Conservation (phyloP, 2,888 invertebrate genomes). For the Rhagium mordax region DNA sequence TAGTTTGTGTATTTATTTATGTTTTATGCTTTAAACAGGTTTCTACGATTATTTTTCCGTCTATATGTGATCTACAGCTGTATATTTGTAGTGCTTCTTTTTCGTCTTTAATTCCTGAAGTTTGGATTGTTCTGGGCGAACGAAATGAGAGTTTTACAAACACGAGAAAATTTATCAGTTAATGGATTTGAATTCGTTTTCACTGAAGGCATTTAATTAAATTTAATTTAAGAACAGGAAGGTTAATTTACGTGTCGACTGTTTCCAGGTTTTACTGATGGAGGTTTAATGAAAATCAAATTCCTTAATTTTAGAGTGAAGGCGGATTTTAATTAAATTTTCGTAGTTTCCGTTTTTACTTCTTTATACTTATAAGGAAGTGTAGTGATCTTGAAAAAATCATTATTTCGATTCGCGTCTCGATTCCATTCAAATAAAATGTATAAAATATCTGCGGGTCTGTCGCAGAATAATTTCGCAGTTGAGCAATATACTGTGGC, state of each 20-base stretch:
- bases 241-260: background rate
- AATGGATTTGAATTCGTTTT: conserved; percentile 38
- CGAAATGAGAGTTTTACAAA: conserved; percentile 47
- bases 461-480: too few species aligned
- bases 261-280: background rate
- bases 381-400: too few species aligned
- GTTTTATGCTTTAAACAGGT: too few species aligned
- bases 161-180: conserved; percentile 37
- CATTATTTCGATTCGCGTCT: too few species aligned
- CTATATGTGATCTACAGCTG: too few species aligned
- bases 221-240: conserved; percentile 23
- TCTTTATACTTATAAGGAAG: background rate
- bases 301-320: background rate
- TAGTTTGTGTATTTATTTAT: too few species aligned
- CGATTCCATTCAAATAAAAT: too few species aligned
- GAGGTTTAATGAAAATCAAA: background rate
- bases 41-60: too few species aligned
- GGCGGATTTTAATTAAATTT: background rate
- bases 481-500: too few species aligned
- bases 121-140: conserved; percentile 6
- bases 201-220: conserved; percentile 28
- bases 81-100: background rate
- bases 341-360: background rate
- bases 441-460: too few species aligned
- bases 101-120: background rate